Evolutionary conservation across 2,888 invertebrate species (phyloP).

Genomic region (Drosophila affinis): DNA sequence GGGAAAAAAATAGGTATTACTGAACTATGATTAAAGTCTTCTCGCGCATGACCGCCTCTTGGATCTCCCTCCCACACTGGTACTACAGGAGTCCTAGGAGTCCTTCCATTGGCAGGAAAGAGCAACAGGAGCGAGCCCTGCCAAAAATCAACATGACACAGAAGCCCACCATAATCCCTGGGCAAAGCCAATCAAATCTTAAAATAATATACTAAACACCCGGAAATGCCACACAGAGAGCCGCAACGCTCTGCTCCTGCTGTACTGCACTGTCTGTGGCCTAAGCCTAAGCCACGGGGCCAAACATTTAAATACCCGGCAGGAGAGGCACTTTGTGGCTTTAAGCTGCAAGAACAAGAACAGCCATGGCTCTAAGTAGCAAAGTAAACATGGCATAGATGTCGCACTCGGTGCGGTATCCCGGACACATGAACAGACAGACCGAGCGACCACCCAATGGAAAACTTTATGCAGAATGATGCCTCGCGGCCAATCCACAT

Average conservation of each 20-base stretch:
- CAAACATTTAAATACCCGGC: slow-evolving; percentile 71
- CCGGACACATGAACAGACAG: slow-evolving; percentile 65
- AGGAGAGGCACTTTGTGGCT: slow-evolving; percentile 81
- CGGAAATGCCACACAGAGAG: slow-evolving; percentile 13
- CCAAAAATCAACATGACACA: slow-evolving; percentile 51
- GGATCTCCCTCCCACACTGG: not conserved
- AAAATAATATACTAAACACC: slow-evolving; percentile 69
- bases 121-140: not conserved
- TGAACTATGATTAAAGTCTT: not conserved
- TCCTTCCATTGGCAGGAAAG: not conserved
- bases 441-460: slow-evolving; percentile 10
- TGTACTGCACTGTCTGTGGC: slow-evolving; percentile 5
- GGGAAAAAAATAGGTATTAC: not conserved
- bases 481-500: slow-evolving; percentile 62
- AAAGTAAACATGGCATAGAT: slow-evolving; percentile 79
- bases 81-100: not conserved
- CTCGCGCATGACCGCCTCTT: not conserved
- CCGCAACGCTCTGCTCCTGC: too few species aligned
- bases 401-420: slow-evolving; percentile 55
- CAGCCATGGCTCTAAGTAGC: slow-evolving; percentile 59
- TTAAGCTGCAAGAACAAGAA: slow-evolving; percentile 62
- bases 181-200: slow-evolving; percentile 64
- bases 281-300: slow-evolving; percentile 49
- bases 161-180: slow-evolving; percentile 34
- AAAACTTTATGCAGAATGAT: slow-evolving; percentile 67